Base-by-base conservation (phyloP, 2,888 invertebrate genomes). In the Caenorhabditis drosophilae region DNA sequence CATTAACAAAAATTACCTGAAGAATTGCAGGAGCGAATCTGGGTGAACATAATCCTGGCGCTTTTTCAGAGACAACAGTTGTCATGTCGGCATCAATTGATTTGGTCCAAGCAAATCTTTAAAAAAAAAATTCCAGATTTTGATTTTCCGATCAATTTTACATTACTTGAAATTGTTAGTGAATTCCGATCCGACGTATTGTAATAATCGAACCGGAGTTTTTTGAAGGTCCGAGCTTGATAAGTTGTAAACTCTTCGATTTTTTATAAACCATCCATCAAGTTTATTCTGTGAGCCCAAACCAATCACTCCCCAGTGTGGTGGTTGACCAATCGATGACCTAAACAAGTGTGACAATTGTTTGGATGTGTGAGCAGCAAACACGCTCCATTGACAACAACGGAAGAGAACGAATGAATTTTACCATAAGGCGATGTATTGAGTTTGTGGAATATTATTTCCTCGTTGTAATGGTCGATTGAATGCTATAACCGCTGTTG, bases 351-450 rank as follows among this genome's bases (percentile, higher is more conserved):
- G 34, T n/a, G n/a, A n/a, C n/a, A n/a, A n/a, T n/a, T n/a, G n/a
- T n/a, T n/a, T n/a, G n/a, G n/a, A n/a, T n/a, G n/a, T n/a, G n/a
- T n/a, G n/a, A n/a, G n/a, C n/a, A n/a, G n/a, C n/a, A n/a, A n/a
- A n/a, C n/a, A n/a, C n/a, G n/a, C n/a, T n/a, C n/a, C n/a, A n/a
- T n/a, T n/a, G n/a, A n/a, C n/a, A n/a, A n/a, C n/a, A n/a, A n/a
- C n/a, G n/a, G n/a, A n/a, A n/a, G n/a, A n/a, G n/a, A n/a, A n/a
- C n/a, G n/a, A n/a, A 11, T n/a, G 26, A 53, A 44, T 26, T 57
- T 35, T 34, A 63, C 71, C 71, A 71, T 11, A 68, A 36, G 7
- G 63, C 62, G 25, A 71, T 64, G 44, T 71, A 71, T 22, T 71
- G 53, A 12, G 51, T 35, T 27, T 58, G 58, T 1, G 66, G 68